Conservation (phyloP, 2,797 vertebrate genomes). For the Pampus argenteus region DNA sequence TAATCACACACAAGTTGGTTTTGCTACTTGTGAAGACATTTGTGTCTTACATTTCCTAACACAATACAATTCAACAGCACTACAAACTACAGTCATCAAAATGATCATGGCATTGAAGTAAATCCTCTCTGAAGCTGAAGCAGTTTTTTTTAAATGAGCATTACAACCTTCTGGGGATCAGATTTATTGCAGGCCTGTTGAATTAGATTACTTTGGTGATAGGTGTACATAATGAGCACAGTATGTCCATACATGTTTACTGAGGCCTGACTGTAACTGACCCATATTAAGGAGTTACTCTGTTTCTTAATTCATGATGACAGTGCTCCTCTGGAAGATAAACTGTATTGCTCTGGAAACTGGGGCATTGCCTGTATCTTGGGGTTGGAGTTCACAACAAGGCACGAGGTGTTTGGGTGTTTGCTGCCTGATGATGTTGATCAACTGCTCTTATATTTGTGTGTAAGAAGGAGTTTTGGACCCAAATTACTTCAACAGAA, state of each 20-base stretch:
- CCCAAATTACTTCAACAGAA: too few species aligned
- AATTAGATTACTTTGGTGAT: not conserved
- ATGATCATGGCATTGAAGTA: not conserved
- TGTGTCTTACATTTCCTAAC: not conserved
- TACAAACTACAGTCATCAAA: not conserved
- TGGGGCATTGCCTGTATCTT: constrained; percentile 21
- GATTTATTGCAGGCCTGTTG: not conserved
- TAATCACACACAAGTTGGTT: not conserved
- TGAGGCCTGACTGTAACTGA: constrained; percentile 1
- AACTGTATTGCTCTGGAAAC: constrained; percentile 33
- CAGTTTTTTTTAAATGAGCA: not conserved
- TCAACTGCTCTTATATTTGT: not conserved
- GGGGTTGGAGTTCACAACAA: not conserved
- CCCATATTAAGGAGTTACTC: constrained; percentile 11
- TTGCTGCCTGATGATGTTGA: not conserved
- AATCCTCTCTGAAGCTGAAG: not conserved
- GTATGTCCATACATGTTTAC: not conserved
- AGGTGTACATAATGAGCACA: not conserved
- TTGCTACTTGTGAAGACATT: constrained; percentile 14
- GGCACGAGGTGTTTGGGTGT: not conserved
- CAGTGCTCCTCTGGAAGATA: constrained; percentile 9
- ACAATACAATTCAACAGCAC: not conserved
- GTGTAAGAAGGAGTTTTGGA: not conserved
- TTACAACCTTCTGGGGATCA: not conserved
- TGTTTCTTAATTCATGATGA: constrained; percentile 1